Evolutionary conservation across 2,888 invertebrate genomes (phyloP).

Genomic region (Lamproptera curius): DNA sequence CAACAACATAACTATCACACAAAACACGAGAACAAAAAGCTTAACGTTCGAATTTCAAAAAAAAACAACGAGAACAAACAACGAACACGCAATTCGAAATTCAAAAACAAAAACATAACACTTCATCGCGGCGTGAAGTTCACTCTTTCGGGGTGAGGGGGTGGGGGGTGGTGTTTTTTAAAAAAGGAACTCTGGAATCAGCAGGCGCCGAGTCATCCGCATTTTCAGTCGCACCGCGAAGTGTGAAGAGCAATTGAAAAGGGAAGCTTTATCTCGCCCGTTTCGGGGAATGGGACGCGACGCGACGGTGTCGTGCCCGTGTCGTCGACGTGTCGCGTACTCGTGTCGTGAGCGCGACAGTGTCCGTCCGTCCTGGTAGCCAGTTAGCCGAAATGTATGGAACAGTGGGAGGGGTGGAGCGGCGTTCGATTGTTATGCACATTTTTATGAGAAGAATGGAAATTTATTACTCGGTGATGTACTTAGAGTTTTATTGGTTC

Average conservation of each 20-base stretch:
- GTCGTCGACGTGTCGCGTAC: conserved; percentile 6
- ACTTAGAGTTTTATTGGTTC: too few species aligned
- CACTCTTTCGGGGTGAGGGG: too few species aligned
- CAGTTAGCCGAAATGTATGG: conserved; percentile 38
- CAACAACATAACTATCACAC: too few species aligned
- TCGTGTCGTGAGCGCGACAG: conserved; percentile 19
- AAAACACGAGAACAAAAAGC: too few species aligned
- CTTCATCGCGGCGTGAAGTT: too few species aligned
- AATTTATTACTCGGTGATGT: too few species aligned
- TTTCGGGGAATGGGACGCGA: conserved; percentile 3
- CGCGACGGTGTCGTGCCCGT: conserved; percentile 10
- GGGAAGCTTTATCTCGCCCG: background rate
- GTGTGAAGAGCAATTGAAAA: conserved; percentile 8
- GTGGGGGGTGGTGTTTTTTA: too few species aligned
- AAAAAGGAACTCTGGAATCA: too few species aligned
- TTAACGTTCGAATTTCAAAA: conserved; percentile 31
- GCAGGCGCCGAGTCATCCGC: too few species aligned
- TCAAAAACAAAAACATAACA: too few species aligned
- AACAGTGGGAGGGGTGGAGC: conserved; percentile 23
- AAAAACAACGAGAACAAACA: conserved; percentile 22
- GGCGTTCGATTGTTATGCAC: conserved; percentile 1
- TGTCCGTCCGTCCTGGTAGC: conserved; percentile 31
- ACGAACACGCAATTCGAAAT: too few species aligned
- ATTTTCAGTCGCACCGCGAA: background rate
- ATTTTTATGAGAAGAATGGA: too few species aligned